Evolutionary conservation across 2,113 vertebrate genomes (phyloP), one percentile per base, ranked within the genome.

Genomic region (Thinocorus orbignyianus): DNA sequence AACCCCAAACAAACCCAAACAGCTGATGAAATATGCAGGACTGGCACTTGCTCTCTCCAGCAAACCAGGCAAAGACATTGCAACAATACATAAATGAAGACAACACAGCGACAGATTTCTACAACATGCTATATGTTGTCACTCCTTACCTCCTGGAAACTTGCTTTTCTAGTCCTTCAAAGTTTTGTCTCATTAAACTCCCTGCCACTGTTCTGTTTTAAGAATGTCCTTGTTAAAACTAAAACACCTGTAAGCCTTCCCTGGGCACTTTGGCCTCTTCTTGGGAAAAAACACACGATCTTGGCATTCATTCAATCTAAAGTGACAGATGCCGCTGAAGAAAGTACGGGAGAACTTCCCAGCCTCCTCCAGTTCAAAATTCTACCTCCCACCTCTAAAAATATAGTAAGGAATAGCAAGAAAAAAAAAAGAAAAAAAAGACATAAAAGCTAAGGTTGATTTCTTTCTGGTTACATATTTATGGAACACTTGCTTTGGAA

Each of bases 161-260:
- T 64, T 44, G 42, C 46, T 94, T 68, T 91, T 76, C 65, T 80
- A 94, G 93, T 72, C 93, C 86, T 95, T 96, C 77, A 81, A 4
- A 97, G 74, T 49, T 82, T 55, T 76, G 20, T 81, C 88, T 96
- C 88, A 87, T 94, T 96, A 92, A 93, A 92, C 65, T 91, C 77
- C 37, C 62, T 16, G 41, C 28, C 88, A 79, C 90, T 76, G 90
- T 93, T 92, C 95, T 13, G 76, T 73, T 96, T 94, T 91, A 89
- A 81, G 90, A 87, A 92, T 51, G 95, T 62, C 95, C 89, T 96
- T 93, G 86, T 91, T 95, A 93, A 74, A 96, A 91, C 44, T 78
- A 65, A 95, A 86, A 71, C 95, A 95, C 92, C 93, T 95, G 92
- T 89, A 87, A 91, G 70, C 77, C 41, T 95, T 96, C 91, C 96